These are phyloP conservation scores for Drosophila malerkotliana DNA, from an alignment of 1,140 invertebrate species.

Conservation along the genomic window DNA sequence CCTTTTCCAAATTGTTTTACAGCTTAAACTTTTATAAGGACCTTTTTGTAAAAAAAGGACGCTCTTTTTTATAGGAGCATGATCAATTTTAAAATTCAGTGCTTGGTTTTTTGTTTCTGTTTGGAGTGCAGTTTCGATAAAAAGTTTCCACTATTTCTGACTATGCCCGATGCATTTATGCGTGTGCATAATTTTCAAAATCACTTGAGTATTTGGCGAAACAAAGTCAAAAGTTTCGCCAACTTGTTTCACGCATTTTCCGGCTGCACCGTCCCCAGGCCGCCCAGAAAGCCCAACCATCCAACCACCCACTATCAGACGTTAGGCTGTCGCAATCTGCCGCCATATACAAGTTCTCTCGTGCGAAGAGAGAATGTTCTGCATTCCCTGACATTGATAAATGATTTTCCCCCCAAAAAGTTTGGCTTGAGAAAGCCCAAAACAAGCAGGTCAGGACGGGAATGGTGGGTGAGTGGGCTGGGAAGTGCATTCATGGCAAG, in stretches of 20 bases:
- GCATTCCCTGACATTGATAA: conserved; percentile 80
- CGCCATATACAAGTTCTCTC: conserved; percentile 55
- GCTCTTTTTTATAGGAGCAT: neutral
- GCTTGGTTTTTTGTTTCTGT: neutral
- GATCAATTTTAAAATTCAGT: conserved; percentile 25
- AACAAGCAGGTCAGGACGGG: conserved; percentile 14
- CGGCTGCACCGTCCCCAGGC: conserved; percentile 16
- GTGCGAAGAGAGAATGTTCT: conserved; percentile 72
- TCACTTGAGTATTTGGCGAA: conserved; percentile 72
- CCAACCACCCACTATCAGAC: conserved; percentile 20
- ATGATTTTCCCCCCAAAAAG: conserved; percentile 67
- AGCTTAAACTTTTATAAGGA: neutral
- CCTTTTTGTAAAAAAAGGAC: neutral
- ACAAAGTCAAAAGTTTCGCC: conserved; percentile 74
- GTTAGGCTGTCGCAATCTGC: conserved; percentile 51
- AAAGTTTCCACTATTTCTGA: conserved; percentile 38
- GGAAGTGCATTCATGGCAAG: conserved; percentile 67
- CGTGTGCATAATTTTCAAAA: conserved; percentile 79
- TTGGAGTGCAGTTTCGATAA: conserved; percentile 50
- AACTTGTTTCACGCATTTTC: conserved; percentile 63
- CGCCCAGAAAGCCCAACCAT: conserved; percentile 14
- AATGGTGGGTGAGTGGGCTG: neutral
- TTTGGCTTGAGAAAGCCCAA: conserved; percentile 70
- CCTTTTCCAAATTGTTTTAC: no score
- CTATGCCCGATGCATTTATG: conserved; percentile 64